Evolutionary conservation across 2,113 vertebrate genomes (phyloP), one percentile per base, ranked within the genome.

Genomic region (Barnardius zonarius): DNA sequence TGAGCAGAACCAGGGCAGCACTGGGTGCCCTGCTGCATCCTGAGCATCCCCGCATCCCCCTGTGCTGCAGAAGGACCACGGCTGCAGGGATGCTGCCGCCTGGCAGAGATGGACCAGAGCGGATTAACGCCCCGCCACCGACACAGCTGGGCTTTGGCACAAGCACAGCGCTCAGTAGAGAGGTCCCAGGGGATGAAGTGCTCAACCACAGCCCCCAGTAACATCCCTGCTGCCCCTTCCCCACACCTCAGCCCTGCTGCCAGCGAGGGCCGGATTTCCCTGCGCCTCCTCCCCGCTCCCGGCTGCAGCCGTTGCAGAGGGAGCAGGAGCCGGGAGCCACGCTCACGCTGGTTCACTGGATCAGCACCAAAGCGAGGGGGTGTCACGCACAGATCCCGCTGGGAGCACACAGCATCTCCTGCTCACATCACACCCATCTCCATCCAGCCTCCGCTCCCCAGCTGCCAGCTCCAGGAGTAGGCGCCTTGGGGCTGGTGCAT

Each of bases 1-100:
- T 2, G 10, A 82, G 25, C 37, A 6, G 39, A 61, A 18, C 6
- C 9, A 0, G 13, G 6, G 12, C n/a, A 49, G 64, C n/a, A 8
- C 44, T 10, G 39, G 39, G 54, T 25, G 39, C 69, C 35, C 66
- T 19, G 48, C 11, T 5, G 2, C 72, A 64, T 5, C 67, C 83
- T 14, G 0, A 72, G 74, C 73, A 72, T 37, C 35, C 23, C 55
- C 1, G 1, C 18, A 37, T 48, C 64, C 52, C 17, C n/a, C 2
- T 1, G 1, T 2, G 18, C 33, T 35, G 22, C 28, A 31, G 67
- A 37, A 46, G 31, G 37, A 67, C 63, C 63, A 24, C 0, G 0
- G 75, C 66, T 33, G 54, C 18, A 4, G 76, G 74, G 87, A 78
- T 15, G 83, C 51, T 75, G 62, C 46, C 4, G 1, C 4, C 83